Base-by-base conservation (phyloP, 2,888 invertebrate species). In the Punctoribates punctum region DNA sequence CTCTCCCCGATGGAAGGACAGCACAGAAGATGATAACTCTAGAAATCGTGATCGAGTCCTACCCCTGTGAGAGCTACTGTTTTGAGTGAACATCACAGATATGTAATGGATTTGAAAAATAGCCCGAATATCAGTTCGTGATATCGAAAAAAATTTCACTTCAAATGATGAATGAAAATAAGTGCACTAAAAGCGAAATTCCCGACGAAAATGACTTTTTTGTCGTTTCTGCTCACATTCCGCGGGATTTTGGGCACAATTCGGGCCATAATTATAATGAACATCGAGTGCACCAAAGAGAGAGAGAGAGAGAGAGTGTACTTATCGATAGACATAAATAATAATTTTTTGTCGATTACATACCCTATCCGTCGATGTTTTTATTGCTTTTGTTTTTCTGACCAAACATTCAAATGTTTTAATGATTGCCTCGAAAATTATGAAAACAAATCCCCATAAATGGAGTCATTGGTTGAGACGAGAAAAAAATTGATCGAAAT, bases 121-220 rank as follows among this genome's bases (percentile, higher is more conserved):
- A 67, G 67, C 42, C 42, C 34, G 29, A 72, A 72, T 72, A 72
- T 72, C 27, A 72, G 46, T 72, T 72, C 72, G 72, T 72, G 72
- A 72, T 42, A 42, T 72, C 23, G 15, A 72, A 48, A 9, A 48
- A 72, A 72, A 1, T 27, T 38, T 38, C 11, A 5, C 1, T 27
- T 72, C 25, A 27, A 46, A 72, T 72, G 72, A 72, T 72, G 72
- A 72, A 72, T 72, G 72, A 72, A 72, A 72, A 46, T 15, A 70
- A 15, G 72, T 46, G 38, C 20, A 46, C 17, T 20, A 72, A 48
- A 34, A 23, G 27, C 17, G 34, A 23, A 72, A 72, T 42, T 72
- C 38, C 72, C 72, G 20, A 72, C 17, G 23, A 27, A 72, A 72
- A 48, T 46, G 46, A 72, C 46, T 72, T 46, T 72, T 72, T 46